Evolutionary conservation across 2,113 vertebrate species (phyloP).

Genomic region (Tyrannus savana): DNA sequence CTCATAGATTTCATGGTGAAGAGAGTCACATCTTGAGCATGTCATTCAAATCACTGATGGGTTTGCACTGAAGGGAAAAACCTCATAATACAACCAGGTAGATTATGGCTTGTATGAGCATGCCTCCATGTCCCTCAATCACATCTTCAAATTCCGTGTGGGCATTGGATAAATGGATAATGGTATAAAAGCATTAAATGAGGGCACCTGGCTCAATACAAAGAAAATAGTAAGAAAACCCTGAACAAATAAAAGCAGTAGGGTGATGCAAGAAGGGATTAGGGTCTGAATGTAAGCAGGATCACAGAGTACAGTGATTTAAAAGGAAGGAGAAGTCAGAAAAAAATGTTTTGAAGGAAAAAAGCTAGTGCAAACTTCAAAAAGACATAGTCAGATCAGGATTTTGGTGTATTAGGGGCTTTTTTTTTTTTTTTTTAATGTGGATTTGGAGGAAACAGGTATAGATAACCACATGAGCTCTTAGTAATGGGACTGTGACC

Average conservation of each 20-base stretch:
- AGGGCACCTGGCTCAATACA: neutral
- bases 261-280: neutral
- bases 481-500: neutral
- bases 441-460: neutral
- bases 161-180: neutral
- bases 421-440: neutral
- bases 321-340: neutral
- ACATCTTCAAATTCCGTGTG: neutral
- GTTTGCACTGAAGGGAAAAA: neutral
- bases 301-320: neutral
- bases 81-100: neutral
- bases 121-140: neutral
- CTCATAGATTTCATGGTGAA: neutral
- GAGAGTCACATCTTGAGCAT: neutral
- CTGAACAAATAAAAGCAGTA: neutral
- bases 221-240: neutral
- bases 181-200: neutral
- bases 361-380: neutral
- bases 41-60: neutral
- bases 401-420: neutral
- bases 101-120: neutral
- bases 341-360: constrained; percentile 21
- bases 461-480: constrained; percentile 8
- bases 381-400: neutral
- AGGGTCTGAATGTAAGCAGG: neutral